phyloP scores from a whole-genome alignment of 2,113 vertebrate species.

The Capricornis sumatraensis region DNA sequence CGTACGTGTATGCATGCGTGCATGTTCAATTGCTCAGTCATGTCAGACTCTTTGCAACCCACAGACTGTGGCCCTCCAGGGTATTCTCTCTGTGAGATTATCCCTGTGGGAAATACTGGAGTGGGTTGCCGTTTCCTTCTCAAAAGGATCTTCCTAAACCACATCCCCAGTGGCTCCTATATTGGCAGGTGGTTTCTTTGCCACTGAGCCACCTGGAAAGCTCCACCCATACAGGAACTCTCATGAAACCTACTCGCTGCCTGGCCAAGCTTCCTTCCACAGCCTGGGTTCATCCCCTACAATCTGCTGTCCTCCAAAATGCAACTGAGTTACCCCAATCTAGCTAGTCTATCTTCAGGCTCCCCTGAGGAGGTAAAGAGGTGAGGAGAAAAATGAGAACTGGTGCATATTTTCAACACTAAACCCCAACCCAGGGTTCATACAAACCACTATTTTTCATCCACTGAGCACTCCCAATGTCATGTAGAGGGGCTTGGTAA shows the following conservation, averaged over 20 bases:
- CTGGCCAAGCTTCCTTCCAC: not conserved
- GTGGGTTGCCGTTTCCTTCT: not conserved
- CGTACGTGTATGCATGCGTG: accelerated
- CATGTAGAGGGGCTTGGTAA: not conserved
- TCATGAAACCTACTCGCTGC: not conserved
- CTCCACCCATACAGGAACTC: not conserved
- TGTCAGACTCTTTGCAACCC: not conserved
- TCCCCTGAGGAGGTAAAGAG: not conserved
- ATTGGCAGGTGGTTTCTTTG: not conserved
- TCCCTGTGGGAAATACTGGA: not conserved
- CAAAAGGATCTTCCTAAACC: not conserved
- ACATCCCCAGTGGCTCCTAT: not conserved
- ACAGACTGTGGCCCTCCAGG: not conserved
- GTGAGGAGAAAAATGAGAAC: not conserved
- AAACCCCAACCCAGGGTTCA: not conserved
- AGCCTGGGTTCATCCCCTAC: not conserved
- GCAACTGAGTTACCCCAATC: not conserved
- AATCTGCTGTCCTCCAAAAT: not conserved
- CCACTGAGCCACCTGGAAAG: not conserved
- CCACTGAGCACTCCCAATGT: not conserved
- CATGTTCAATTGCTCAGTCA: accelerated
- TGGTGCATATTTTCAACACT: not conserved
- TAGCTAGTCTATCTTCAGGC: not conserved
- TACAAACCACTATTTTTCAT: not conserved
- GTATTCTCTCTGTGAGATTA: not conserved